Percentiles rank a stretch among this genome's conserved stretches.
These are phyloP conservation scores for Platalea minor DNA, from an alignment of 2,797 vertebrate genomes.

Conservation along the genomic window DNA sequence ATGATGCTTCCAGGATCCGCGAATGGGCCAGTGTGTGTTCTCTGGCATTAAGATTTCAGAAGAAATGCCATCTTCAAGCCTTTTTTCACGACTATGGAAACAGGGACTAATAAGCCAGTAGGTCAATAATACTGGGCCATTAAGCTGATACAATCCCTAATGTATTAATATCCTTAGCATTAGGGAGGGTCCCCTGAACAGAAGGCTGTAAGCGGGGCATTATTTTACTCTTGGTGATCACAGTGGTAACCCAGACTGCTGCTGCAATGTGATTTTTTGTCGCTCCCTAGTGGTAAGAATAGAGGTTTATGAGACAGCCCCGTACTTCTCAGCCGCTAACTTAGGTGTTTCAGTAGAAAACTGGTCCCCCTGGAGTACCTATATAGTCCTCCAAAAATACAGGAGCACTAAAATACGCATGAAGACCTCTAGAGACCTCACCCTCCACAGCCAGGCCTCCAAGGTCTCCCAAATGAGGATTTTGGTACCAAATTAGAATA, in stretches of 20 bases:
- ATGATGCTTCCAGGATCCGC: not conserved
- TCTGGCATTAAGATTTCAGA: not conserved
- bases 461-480: not conserved
- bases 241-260: not conserved
- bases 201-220: not conserved
- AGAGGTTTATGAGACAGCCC: not conserved
- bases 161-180: not conserved
- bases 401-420: not conserved
- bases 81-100: not conserved
- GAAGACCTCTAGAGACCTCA: not conserved
- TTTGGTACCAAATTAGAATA: not conserved
- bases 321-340: not conserved
- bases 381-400: not conserved
- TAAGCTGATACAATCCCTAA: not conserved
- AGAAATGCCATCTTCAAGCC: not conserved
- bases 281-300: conserved; percentile 58
- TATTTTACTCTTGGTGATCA: not conserved
- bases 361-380: not conserved
- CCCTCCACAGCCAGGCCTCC: not conserved
- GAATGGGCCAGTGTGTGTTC: not conserved
- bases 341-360: not conserved
- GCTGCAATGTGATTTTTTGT: conserved; percentile 62
- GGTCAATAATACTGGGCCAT: not conserved
- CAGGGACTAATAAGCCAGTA: not conserved
- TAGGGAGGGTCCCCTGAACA: not conserved